Evolutionary conservation across 2,888 invertebrate genomes (phyloP).

Genomic region (Ichneumon xanthorius): DNA sequence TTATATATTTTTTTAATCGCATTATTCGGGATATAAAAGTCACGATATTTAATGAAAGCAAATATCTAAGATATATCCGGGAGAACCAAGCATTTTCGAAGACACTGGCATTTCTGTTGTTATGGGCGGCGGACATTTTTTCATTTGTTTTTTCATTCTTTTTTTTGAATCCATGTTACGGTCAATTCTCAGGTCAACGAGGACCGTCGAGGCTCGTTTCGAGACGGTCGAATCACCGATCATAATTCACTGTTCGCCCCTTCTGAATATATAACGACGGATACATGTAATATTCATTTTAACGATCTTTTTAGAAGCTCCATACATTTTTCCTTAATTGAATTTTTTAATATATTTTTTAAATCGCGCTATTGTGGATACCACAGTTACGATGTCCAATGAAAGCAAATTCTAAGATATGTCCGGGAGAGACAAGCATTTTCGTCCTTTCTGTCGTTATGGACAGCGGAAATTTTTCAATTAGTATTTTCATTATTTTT

Average conservation of each 20-base stretch:
- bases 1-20: neutral
- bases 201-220: slow-evolving; percentile 12
- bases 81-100: neutral
- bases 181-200: slow-evolving; percentile 1
- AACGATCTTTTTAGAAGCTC: neutral
- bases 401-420: neutral
- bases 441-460: neutral
- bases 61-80: neutral
- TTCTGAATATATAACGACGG: neutral
- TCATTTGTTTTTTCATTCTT: neutral
- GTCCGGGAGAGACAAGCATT: neutral
- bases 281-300: slow-evolving; percentile 31
- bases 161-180: neutral
- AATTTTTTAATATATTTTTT: neutral
- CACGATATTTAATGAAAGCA: neutral
- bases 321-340: too few relatives aligned
- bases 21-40: neutral
- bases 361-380: neutral
- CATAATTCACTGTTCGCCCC: slow-evolving; percentile 65
- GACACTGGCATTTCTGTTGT: neutral
- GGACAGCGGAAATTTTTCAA: neutral
- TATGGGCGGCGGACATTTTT: neutral
- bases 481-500: neutral
- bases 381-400: neutral
- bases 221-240: slow-evolving; percentile 27